These are phyloP conservation scores for Accipiter cooperii DNA, from an alignment of 2,113 vertebrate genomes.

Conservation along the genomic window DNA sequence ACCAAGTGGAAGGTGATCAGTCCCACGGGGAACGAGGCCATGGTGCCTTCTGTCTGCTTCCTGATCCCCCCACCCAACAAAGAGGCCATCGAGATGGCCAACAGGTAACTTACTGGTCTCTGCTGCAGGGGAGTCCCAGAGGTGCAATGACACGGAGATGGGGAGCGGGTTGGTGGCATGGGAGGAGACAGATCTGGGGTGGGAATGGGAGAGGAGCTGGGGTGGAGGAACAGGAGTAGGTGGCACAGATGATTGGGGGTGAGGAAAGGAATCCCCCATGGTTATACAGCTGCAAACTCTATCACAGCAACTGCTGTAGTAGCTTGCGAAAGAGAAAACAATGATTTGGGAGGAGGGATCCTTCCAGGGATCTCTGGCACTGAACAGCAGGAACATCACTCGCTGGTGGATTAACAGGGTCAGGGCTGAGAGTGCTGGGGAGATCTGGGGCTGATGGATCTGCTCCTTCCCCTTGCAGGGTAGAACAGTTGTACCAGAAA, in stretches of 20 bases:
- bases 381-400: background rate
- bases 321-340: background rate
- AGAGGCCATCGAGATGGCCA: constrained; percentile 87
- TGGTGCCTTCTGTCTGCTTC: constrained; percentile 98
- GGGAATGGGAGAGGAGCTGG: background rate
- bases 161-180: background rate
- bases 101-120: constrained; percentile 75
- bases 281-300: background rate
- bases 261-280: background rate
- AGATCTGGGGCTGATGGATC: background rate
- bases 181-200: background rate
- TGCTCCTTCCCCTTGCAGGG: constrained; percentile 66
- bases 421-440: background rate
- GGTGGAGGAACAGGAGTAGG: background rate
- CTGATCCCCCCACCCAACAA: constrained; percentile 89
- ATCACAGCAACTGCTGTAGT: background rate
- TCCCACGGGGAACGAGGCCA: constrained; percentile 93
- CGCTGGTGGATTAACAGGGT: background rate
- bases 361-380: background rate
- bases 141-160: background rate
- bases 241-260: background rate
- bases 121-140: background rate
- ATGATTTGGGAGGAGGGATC: background rate
- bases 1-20: constrained; percentile 99
- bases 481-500: constrained; percentile 96